A percentile compares a stretch with the other conserved stretches of the same genome.
phyloP scores from a whole-genome alignment of 2,797 vertebrate species.

The Morus bassanus region DNA sequence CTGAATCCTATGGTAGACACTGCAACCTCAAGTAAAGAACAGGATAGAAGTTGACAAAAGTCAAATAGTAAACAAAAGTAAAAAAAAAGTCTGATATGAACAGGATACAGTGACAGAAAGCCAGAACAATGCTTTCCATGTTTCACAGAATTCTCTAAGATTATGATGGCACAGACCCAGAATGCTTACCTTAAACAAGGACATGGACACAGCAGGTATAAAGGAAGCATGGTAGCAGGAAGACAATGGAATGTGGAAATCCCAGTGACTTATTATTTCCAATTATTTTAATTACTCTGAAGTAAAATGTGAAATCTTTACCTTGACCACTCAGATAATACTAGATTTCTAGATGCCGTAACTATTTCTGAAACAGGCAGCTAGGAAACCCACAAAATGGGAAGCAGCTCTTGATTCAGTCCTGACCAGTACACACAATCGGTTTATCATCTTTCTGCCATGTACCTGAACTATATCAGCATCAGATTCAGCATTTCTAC shows the following conservation, averaged over 20 bases:
- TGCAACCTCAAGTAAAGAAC: not conserved
- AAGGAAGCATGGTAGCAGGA: not conserved
- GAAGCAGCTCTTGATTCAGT: not conserved
- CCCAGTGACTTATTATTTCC: not conserved
- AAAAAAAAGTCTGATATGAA: not conserved
- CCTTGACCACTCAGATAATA: not conserved
- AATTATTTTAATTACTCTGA: not conserved
- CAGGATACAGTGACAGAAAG: not conserved
- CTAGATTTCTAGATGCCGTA: not conserved
- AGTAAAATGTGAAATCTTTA: not conserved
- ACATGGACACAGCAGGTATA: not conserved
- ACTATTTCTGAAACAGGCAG: not conserved
- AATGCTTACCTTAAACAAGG: not conserved
- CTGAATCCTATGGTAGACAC: not conserved
- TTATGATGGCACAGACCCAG: not conserved
- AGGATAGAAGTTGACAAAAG: not conserved
- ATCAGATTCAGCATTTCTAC: not conserved
- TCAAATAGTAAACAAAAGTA: not conserved
- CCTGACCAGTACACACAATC: not conserved
- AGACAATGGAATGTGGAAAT: not conserved
- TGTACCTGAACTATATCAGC: not conserved
- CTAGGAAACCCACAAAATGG: not conserved
- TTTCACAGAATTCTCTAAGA: not conserved
- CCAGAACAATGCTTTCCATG: not conserved
- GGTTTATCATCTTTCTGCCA: not conserved